These are phyloP conservation scores for Pseudopleuronectes americanus DNA, from an alignment of 2,797 vertebrate species.

Conservation along the genomic window DNA sequence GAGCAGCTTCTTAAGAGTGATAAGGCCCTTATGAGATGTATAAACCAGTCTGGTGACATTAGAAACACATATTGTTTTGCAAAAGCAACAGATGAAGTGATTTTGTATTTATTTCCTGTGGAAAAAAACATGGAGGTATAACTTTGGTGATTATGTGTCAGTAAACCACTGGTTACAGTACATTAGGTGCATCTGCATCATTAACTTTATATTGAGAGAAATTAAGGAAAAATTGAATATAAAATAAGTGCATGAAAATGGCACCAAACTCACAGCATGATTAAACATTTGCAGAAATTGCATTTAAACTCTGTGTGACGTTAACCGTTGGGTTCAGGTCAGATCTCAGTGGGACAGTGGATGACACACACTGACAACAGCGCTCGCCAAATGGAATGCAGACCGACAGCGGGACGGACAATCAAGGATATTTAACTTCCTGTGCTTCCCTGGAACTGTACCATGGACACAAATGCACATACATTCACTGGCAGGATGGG, in stretches of 20 bases:
- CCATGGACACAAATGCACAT: constrained; percentile 20
- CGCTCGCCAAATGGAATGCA: constrained; percentile 37
- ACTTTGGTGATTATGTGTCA: background rate
- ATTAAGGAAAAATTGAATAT: background rate
- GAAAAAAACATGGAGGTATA: background rate
- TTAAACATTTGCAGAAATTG: background rate
- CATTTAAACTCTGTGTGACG: background rate
- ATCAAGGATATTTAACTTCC: constrained; percentile 65
- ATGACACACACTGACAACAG: background rate
- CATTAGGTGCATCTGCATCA: background rate
- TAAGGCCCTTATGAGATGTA: background rate
- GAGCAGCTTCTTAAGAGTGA: constrained; percentile 24
- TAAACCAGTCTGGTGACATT: background rate
- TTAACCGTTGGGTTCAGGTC: constrained; percentile 4
- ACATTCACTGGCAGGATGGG: background rate
- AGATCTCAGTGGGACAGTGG: background rate
- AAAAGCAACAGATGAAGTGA: background rate
- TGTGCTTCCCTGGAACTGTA: constrained; percentile 46
- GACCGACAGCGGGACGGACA: constrained; percentile 48
- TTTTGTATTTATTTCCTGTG: background rate
- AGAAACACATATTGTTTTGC: background rate
- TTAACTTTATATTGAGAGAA: background rate
- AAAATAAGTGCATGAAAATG: background rate
- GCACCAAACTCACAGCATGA: background rate
- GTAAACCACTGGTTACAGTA: background rate